Base-by-base conservation (phyloP, 1,140 invertebrate genomes). In the Aethina tumida region DNA sequence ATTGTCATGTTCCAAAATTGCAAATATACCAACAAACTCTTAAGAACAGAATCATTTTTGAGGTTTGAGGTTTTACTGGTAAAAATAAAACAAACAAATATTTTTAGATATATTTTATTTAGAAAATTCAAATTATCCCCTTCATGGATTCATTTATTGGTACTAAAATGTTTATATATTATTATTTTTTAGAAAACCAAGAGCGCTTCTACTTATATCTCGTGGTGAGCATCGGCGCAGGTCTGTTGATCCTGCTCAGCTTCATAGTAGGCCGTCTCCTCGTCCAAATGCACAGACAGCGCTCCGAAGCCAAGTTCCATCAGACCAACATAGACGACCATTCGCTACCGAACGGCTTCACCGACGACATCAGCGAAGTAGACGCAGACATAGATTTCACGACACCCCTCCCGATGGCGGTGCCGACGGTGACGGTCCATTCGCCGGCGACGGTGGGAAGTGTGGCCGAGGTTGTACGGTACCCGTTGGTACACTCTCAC, bases 141-240 rank as follows among this genome's bases (percentile, higher is more conserved):
- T n/a, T n/a, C n/a, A n/a, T n/a, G n/a, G n/a, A n/a, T n/a, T n/a
- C n/a, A n/a, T n/a, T n/a, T n/a, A n/a, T n/a, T n/a, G n/a, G n/a
- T n/a, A n/a, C n/a, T n/a, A n/a, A n/a, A 7, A 29, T 14, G 19
- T 12, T 9, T 5, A 0, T 31, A n/a, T n/a, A n/a, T n/a, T n/a
- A n/a, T n/a, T n/a, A 7, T 10, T 49, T 62, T 62, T 18, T 72
- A 88, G 84, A 75, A 50, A 82, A 86, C 56, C 70, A 76, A 53
- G 82, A 86, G 52, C 81, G 80, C 41, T 77, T 84, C 48, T 77
- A 81, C 53, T 63, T 88, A 27, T 86, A 86, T 66, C 64, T 87
- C 48, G 75, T 79, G 17, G 65, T 87, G 41, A 81, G 80, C 41
- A 62, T 84, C 15, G 69, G 74, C 26, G 69, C 64, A 13, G 81